These are phyloP conservation scores for Propsilocerus akamusi DNA, from an alignment of 1,140 invertebrate species.

Conservation along the genomic window DNA sequence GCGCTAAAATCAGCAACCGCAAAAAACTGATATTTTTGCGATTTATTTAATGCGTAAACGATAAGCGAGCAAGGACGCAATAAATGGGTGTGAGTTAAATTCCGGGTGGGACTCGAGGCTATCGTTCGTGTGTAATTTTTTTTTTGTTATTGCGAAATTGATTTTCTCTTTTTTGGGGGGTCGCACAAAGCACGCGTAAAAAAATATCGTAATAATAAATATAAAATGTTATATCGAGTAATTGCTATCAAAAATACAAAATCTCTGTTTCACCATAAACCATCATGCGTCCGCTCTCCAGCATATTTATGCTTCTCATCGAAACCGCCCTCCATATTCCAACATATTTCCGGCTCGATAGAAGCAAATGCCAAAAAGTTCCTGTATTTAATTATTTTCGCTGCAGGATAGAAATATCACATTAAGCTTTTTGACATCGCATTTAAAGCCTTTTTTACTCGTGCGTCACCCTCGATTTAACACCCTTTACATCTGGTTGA, in stretches of 20 bases:
- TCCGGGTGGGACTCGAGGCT: not conserved
- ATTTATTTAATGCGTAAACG: conserved; percentile 3
- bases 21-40: not conserved
- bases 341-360: not conserved
- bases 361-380: not conserved
- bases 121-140: not conserved
- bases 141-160: conserved; percentile 1
- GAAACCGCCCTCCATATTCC: not conserved
- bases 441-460: too few species aligned
- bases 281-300: not conserved
- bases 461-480: too few species aligned
- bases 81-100: not conserved
- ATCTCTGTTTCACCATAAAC: conserved; percentile 1
- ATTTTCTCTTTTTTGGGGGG: not conserved
- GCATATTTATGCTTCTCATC: too few species aligned
- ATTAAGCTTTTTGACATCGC: too few species aligned
- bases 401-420: not conserved
- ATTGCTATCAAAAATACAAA: not conserved
- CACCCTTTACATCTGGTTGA: too few species aligned
- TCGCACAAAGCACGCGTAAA: not conserved
- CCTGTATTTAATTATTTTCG: conserved; percentile 3
- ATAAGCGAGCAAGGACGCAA: not conserved
- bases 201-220: conserved; percentile 3
- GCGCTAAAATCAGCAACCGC: not conserved
- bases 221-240: conserved; percentile 3